Evolutionary conservation across 2,797 vertebrate genomes (phyloP).

Genomic region (Pseudochromis fuscus): DNA sequence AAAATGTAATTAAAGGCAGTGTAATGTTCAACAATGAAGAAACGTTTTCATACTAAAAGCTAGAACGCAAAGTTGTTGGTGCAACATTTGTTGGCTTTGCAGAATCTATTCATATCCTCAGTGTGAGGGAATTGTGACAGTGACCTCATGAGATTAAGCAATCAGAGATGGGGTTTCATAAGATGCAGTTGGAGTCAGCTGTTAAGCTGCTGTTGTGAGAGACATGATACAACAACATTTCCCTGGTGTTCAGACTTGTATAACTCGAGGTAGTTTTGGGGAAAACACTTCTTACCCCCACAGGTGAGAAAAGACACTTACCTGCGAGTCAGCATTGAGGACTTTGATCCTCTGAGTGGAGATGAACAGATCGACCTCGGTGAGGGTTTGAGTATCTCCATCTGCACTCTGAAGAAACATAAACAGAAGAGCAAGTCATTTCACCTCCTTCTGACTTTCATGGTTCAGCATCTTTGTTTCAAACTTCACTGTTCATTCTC

Average conservation of each 20-base stretch:
- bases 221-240: constrained; percentile 25
- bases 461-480: constrained; percentile 6
- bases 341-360: constrained; percentile 99
- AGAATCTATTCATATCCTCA: constrained; percentile 38
- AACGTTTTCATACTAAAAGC: background rate
- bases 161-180: constrained; percentile 28
- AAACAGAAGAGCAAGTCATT: constrained; percentile 42
- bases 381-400: constrained; percentile 93
- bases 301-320: constrained; percentile 64
- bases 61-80: constrained; percentile 32
- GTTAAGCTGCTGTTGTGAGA: constrained; percentile 50
- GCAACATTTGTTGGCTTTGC: constrained; percentile 27
- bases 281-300: constrained; percentile 21
- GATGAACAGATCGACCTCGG: constrained; percentile 98
- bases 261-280: background rate
- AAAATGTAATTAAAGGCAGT: too few relatives aligned
- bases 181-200: constrained; percentile 30
- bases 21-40: too few relatives aligned
- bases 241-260: background rate
- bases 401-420: constrained; percentile 89
- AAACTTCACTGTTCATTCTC: background rate
- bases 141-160: constrained; percentile 54
- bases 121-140: constrained; percentile 26
- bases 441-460: background rate
- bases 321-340: constrained; percentile 98